Evolutionary conservation across 2,888 invertebrate genomes (phyloP).

Genomic region (Chloroclystis v-ata): DNA sequence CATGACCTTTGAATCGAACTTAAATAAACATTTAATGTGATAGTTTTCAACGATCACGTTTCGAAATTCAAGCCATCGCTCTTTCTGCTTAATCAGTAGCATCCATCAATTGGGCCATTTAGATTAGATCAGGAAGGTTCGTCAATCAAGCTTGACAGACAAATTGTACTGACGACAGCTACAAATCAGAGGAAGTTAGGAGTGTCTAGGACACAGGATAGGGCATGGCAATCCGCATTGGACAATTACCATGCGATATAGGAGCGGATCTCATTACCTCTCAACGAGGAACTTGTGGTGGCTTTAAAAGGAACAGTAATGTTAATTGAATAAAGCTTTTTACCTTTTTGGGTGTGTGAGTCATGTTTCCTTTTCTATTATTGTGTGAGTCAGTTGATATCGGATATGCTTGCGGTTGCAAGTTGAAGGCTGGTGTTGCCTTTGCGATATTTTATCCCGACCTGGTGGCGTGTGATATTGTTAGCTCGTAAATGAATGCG

Average conservation of each 20-base stretch:
- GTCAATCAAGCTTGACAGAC: not conserved
- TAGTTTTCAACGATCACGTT: too few relatives aligned
- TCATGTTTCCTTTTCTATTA: not conserved
- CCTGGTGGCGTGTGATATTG: not conserved
- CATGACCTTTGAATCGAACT: too few relatives aligned
- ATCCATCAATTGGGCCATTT: too few relatives aligned
- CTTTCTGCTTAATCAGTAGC: too few relatives aligned
- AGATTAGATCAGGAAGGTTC: slow-evolving; percentile 15
- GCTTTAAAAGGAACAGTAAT: slow-evolving; percentile 16
- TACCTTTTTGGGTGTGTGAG: slow-evolving; percentile 14
- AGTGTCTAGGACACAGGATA: slow-evolving; percentile 25
- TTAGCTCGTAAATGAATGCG: not conserved
- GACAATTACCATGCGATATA: slow-evolving; percentile 21
- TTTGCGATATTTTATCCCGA: not conserved
- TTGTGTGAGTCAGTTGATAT: not conserved
- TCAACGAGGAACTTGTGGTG: slow-evolving; percentile 14
- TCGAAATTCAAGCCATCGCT: too few relatives aligned
- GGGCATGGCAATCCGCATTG: slow-evolving; percentile 21
- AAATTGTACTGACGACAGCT: not conserved
- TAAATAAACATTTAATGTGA: too few relatives aligned
- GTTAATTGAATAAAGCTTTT: slow-evolving; percentile 18
- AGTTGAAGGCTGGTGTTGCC: slow-evolving; percentile 1
- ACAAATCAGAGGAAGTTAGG: slow-evolving; percentile 18
- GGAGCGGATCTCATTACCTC: slow-evolving; percentile 21
- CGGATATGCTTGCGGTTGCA: slow-evolving; percentile 4